Base-by-base conservation (phyloP, 1,140 invertebrate species). In the Brevipalpus yothersi region DNA sequence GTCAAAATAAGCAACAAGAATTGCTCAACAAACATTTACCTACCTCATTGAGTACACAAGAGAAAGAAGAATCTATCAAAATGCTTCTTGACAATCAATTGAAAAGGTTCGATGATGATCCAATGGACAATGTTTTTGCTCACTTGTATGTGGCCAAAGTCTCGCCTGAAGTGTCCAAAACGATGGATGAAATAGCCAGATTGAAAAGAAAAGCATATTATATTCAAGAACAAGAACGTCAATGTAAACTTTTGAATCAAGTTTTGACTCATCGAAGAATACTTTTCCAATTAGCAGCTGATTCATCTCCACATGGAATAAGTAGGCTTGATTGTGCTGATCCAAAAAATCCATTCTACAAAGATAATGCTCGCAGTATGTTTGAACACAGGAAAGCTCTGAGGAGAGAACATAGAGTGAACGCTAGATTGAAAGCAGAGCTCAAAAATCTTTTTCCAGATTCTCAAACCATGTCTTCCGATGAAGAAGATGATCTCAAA, bases 11-110 rank as follows among this genome's bases (percentile, higher is more conserved):
- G 41, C 19, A 47, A 13, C 41, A 39, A 13, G 41, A 58, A 17
- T n/a, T 58, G 19, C 42, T 55, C 13, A 40, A 60, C 39, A 60
- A 60, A 19, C 41, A 45, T 60, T 40, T 60, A 49, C 59, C 59
- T 31, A 56, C 41, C 8, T 23, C 13, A 31, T 56, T 60, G 8
- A 17, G 12, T 19, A 19, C 11, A 9, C 56, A 55, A 31, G 53
- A 60, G 10, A 60, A 60, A 42, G n/a, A 43, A 15, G 19, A 56
- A 4, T 56, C 59, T 15, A 17, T 60, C 15, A 21, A 55, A 17
- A 10, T 45, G 31, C 23, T 60, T 13, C 31, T 60, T 12, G 47
- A 23, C 17, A 17, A 40, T 40, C 13, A 55, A 11, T 47, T 60
- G 41, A 56, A 60, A 21, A 11, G 53, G 19, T 60, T 60, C 31